These are phyloP conservation scores for Tautogolabrus adspersus DNA, from an alignment of 2,113 vertebrate genomes.

Conservation along the genomic window DNA sequence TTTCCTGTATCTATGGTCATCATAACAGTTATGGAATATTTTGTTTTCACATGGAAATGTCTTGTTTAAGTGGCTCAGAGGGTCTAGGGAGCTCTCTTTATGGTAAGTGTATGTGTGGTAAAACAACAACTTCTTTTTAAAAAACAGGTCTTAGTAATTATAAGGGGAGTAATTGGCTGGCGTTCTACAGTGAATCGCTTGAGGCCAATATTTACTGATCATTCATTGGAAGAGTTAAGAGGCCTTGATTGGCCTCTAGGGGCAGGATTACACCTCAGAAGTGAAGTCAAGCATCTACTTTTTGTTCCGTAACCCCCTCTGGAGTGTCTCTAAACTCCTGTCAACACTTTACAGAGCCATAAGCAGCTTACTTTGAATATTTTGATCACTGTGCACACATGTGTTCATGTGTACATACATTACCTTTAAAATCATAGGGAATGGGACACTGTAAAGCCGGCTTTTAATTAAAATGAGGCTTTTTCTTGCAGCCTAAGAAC, in stretches of 20 bases:
- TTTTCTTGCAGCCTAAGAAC: background rate
- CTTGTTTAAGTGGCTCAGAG: conserved; percentile 28
- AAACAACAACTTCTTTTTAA: conserved; percentile 46
- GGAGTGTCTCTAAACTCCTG: conserved; percentile 17
- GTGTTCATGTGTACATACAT: background rate
- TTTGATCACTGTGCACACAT: background rate
- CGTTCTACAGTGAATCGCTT: conserved; percentile 56
- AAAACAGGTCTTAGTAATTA: conserved; percentile 69
- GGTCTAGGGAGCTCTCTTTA: conserved; percentile 58
- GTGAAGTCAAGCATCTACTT: conserved; percentile 17
- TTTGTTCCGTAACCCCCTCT: conserved; percentile 17
- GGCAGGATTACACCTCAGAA: conserved; percentile 50
- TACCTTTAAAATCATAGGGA: background rate
- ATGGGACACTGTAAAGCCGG: background rate
- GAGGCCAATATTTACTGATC: conserved; percentile 72
- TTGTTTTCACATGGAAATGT: conserved; percentile 21
- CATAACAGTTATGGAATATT: conserved; percentile 2
- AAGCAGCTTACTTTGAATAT: background rate
- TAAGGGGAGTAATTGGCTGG: conserved; percentile 68
- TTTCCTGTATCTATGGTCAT: background rate
- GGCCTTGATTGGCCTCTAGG: conserved; percentile 56
- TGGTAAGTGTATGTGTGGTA: conserved; percentile 46
- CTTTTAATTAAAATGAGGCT: background rate
- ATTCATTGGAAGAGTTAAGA: conserved; percentile 52
- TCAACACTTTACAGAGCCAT: background rate